Percentiles rank a stretch among this genome's conserved stretches.
Conservation (phyloP, 1,140 invertebrate species). For the Phortica variegata region DNA sequence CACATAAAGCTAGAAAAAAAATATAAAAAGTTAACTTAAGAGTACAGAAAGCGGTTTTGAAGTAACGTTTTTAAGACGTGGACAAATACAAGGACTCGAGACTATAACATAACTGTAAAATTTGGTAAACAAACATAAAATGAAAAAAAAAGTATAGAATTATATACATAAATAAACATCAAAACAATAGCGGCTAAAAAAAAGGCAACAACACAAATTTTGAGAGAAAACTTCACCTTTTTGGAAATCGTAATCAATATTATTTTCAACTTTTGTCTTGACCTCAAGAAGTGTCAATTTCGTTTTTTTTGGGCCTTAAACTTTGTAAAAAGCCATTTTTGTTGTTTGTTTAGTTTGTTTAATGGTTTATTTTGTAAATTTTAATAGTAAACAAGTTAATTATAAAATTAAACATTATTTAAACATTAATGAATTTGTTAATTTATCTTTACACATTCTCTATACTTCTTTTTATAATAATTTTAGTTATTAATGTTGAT, state of each 20-base stretch:
- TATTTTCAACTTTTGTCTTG: conserved; percentile 12
- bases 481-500: conserved; percentile 19
- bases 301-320: conserved; percentile 21
- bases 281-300: too few relatives aligned
- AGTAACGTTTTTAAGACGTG: conserved; percentile 5
- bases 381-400: conserved; percentile 45
- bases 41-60: conserved; percentile 23
- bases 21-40: not conserved
- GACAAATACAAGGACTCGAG: conserved; percentile 10
- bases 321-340: conserved; percentile 22
- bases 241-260: conserved; percentile 15
- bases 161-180: conserved; percentile 10
- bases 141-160: conserved; percentile 19
- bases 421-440: conserved; percentile 40
- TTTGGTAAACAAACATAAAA: conserved; percentile 12
- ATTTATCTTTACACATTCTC: conserved; percentile 32
- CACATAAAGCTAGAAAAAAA: conserved; percentile 9
- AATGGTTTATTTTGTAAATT: conserved; percentile 39
- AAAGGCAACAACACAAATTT: conserved; percentile 25
- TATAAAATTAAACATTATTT: conserved; percentile 46
- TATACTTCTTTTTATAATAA: conserved; percentile 25
- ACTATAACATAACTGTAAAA: conserved; percentile 15
- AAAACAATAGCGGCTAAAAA: conserved; percentile 29
- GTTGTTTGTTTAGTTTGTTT: conserved; percentile 24
- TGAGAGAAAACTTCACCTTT: conserved; percentile 57